Evolutionary conservation across 2,797 vertebrate genomes (phyloP).

Genomic region (Helarctos malayanus): DNA sequence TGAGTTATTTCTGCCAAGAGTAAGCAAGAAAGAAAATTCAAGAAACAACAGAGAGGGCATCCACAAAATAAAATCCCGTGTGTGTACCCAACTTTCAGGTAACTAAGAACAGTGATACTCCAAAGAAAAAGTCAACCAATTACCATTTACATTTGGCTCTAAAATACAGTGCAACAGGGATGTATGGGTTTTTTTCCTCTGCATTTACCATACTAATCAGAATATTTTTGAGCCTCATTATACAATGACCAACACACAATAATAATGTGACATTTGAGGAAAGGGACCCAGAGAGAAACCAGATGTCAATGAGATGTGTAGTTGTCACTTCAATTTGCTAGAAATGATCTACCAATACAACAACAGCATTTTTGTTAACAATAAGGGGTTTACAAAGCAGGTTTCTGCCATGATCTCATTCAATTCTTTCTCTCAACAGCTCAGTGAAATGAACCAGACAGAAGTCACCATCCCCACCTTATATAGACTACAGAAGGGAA

Average conservation of each 20-base stretch:
- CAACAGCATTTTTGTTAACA: background rate
- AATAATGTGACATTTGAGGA: slow-evolving; percentile 10
- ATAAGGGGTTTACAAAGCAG: background rate
- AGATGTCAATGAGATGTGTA: background rate
- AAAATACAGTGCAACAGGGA: background rate
- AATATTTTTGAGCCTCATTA: slow-evolving; percentile 41
- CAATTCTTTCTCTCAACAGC: background rate
- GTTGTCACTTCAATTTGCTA: background rate
- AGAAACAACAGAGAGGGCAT: background rate
- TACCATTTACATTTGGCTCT: background rate
- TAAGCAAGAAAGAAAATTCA: slow-evolving; percentile 22
- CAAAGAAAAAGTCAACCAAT: slow-evolving; percentile 33
- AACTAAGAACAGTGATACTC: background rate
- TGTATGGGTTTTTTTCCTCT: background rate
- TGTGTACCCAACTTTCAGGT: background rate
- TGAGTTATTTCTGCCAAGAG: background rate
- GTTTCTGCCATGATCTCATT: background rate
- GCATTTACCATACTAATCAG: background rate
- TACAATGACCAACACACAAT: slow-evolving; percentile 12
- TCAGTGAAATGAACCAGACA: background rate
- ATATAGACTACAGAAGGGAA: background rate
- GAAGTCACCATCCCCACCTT: background rate
- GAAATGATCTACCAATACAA: background rate
- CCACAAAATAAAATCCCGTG: background rate
- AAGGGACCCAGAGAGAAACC: background rate